These are phyloP conservation scores for Elmis aenea DNA, from an alignment of 2,888 invertebrate genomes.

Conservation along the genomic window DNA sequence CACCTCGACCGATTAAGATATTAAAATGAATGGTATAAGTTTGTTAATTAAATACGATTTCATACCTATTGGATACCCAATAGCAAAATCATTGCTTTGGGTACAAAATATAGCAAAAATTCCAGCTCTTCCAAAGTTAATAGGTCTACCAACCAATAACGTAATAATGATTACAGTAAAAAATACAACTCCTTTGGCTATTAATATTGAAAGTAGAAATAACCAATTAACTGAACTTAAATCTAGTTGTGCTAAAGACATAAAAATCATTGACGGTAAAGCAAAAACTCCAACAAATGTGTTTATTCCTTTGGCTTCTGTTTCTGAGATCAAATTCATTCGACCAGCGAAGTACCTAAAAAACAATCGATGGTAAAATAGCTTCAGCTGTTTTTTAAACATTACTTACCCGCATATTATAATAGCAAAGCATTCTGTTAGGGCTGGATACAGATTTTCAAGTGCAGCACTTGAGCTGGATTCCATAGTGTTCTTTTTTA, in stretches of 20 bases:
- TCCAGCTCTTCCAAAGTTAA: conserved; percentile 80
- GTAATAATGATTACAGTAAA: conserved; percentile 72
- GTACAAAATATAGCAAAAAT: conserved; percentile 93
- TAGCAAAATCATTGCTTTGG: conserved; percentile 96
- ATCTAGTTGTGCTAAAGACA: conserved; percentile 80
- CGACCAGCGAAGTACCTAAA: conserved; percentile 79
- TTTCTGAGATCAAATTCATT: conserved; percentile 72
- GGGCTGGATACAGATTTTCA: conserved; percentile 84
- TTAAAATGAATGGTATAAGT: too few relatives aligned
- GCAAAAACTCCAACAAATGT: conserved; percentile 93
- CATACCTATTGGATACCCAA: conserved; percentile 89
- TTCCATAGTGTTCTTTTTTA: too few relatives aligned
- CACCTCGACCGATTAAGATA: too few relatives aligned
- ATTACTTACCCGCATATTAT: conserved; percentile 79
- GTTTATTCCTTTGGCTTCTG: conserved; percentile 84
- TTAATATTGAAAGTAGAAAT: conserved; percentile 78
- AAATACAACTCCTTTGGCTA: conserved; percentile 84
- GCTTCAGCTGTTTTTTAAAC: too few relatives aligned
- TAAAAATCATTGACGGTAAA: conserved; percentile 85
- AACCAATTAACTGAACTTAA: conserved; percentile 84
- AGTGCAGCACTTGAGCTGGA: conserved; percentile 45
- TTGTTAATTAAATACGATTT: background rate
- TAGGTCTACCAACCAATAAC: conserved; percentile 71
- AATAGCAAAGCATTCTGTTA: conserved; percentile 87
- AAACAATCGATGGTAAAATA: conserved; percentile 8